These are phyloP conservation scores for Oophaga sylvatica DNA, from an alignment of 2,797 vertebrate genomes.

Conservation along the genomic window DNA sequence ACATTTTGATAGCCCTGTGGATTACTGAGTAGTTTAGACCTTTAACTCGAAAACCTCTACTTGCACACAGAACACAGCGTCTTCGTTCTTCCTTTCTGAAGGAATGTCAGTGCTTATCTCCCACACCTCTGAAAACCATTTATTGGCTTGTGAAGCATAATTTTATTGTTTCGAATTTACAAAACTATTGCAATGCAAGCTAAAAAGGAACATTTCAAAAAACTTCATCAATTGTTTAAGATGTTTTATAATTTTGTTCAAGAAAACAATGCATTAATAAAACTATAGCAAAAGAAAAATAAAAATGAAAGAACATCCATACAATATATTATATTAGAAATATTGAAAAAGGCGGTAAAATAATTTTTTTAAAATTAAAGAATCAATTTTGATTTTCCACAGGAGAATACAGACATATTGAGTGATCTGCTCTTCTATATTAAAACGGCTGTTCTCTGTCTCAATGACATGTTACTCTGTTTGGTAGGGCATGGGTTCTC, in stretches of 20 bases:
- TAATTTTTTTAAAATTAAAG: too few relatives aligned
- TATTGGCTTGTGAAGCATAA: neutral
- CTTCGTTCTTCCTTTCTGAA: conserved; percentile 11
- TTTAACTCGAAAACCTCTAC: conserved; percentile 16
- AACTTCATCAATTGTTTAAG: neutral
- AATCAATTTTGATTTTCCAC: too few relatives aligned
- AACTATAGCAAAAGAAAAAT: too few relatives aligned
- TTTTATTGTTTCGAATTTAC: neutral
- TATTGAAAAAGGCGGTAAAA: too few relatives aligned
- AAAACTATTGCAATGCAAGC: neutral
- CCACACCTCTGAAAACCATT: neutral
- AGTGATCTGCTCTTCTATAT: too few relatives aligned
- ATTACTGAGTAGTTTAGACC: conserved; percentile 27
- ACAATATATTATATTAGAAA: too few relatives aligned
- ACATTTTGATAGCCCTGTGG: conserved; percentile 26
- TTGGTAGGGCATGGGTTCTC: too few relatives aligned
- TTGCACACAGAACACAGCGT: neutral
- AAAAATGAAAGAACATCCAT: too few relatives aligned
- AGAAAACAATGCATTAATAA: too few relatives aligned
- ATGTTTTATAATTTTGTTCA: neutral
- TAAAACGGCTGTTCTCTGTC: too few relatives aligned
- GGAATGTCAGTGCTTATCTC: neutral
- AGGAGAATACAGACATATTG: too few relatives aligned
- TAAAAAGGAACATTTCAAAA: neutral
- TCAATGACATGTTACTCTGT: too few relatives aligned